Evolutionary conservation across 2,797 vertebrate genomes (phyloP), one percentile per base, ranked within the genome.

Genomic region (Gallinago solitaria): DNA sequence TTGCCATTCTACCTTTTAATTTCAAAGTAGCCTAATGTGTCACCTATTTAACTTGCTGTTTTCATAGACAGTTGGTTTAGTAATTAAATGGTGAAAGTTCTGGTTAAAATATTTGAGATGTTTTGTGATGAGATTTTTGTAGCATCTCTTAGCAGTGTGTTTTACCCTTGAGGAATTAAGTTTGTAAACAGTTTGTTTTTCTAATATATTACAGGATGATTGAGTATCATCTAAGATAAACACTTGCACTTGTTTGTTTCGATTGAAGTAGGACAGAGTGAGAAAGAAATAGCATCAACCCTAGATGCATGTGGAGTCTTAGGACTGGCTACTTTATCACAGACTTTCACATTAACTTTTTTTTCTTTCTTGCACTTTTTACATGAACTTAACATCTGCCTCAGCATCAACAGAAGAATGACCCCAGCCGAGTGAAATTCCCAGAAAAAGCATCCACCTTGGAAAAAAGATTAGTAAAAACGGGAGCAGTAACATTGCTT

Each of bases 321-420:
- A 81, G 11, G 24, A n/a, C 41, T 73, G 32, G 17, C 8, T 83
- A 43, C 30, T 87, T 76, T 39, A 30, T 92, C 47, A 71, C 27
- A 9, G 50, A 32, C 21, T 71, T 76, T 51, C 61, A 54, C 8
- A 13, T n/a, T 96, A 89, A 94, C 11, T 59, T 85, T 47, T 87
- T 84, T 32, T 61, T 28, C 70, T 67, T 69, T 87, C 45, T 83
- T 45, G 39, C 39, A 7, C 23, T 87, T 97, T 67, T 63, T 87
- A 70, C 91, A 69, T 87, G 60, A 85, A 74, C 48, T 60, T 77
- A 87, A 54, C 24, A 11, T 84, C 93, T 98, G 92, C 68, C 95
- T 92, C 98, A 98, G 98, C 98, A 97, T 96, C 98, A 98, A 68
- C 96, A 98, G 89, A 97, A 95, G 83, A 95, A 91, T 83, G 98